Conservation (phyloP, 2,888 invertebrate genomes). For the Agrochola litura region DNA sequence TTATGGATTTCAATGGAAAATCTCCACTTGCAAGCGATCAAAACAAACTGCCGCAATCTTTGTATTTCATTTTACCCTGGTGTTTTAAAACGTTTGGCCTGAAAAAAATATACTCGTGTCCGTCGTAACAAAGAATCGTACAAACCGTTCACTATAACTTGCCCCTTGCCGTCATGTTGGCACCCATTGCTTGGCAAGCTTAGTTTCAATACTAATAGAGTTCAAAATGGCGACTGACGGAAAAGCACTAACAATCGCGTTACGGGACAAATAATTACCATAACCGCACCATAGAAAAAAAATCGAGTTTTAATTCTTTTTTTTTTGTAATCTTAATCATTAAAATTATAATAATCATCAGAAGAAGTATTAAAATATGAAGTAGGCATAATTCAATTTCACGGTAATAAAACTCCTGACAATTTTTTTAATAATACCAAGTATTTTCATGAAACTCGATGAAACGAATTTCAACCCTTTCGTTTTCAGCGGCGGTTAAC, state of each 20-base stretch:
- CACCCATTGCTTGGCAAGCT: too few relatives aligned
- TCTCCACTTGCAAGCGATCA: constrained; percentile 15
- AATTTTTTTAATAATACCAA: constrained; percentile 23
- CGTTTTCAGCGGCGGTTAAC: constrained; percentile 79
- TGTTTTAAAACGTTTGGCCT: constrained; percentile 51
- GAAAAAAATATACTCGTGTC: constrained; percentile 48
- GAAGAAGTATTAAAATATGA: background rate
- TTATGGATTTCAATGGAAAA: constrained; percentile 13
- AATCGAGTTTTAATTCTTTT: background rate
- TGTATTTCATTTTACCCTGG: constrained; percentile 62
- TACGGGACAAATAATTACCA: too few relatives aligned
- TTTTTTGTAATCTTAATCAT: background rate
- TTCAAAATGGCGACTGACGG: too few relatives aligned
- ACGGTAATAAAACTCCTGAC: background rate
- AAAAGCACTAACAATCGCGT: too few relatives aligned
- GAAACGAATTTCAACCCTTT: constrained; percentile 51
- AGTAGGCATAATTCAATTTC: background rate
- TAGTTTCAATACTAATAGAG: too few relatives aligned
- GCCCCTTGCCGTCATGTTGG: too few relatives aligned
- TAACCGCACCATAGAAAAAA: background rate
- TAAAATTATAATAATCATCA: background rate
- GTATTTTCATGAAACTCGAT: constrained; percentile 34
- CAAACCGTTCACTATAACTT: too few relatives aligned
- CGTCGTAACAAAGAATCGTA: background rate
- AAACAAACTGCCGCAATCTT: constrained; percentile 4